Base-by-base conservation (phyloP, 2,797 vertebrate species). In the Hybognathus amarus region DNA sequence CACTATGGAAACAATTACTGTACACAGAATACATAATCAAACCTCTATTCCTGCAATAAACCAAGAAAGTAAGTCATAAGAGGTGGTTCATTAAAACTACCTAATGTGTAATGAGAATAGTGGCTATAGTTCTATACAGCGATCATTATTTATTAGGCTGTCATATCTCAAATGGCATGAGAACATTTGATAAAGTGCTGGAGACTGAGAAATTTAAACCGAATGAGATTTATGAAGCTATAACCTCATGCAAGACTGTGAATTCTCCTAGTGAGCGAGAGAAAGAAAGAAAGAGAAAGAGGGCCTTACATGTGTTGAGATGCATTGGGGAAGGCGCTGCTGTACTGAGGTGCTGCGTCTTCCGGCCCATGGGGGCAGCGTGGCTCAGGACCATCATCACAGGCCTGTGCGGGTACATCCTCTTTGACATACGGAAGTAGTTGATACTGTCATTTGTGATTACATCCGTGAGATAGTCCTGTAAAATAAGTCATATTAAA, bases 391-490 rank as follows among this genome's bases (percentile, higher is more conserved):
- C 96, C 98, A 99, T 97, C 91, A 99, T 93, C 54, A 99, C 95
- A 0, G 98, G 98, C 52, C 97, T 93, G 89, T 98, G 96, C 0
- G 98, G 98, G 92, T 97, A 99, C 93, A 96, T 96, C 93, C 94
- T 97, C 95, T 98, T 99, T 24, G 98, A 99, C 27, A 93, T 93
- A 24, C 96, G 96, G 94, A 99, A 99, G 93, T 97, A 99, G 92
- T 93, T 97, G 92, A 98, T 93, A 87, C 98, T 98, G 95, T 98
- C 93, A 2, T 98, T 98, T 92, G 98, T 99, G 89, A 99, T 98
- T 90, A 99, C 90, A 90, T 99, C 97, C 0, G 98, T 99, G 90
- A 99, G 95, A 93, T 99, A 99, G 91, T 99, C 98, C 98, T 99
- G 93, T 77, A 89, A 56, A 77, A 78, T 71, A 66, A 67, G 1